Conservation (phyloP, 2,113 vertebrate species). For the Rhea pennata region DNA sequence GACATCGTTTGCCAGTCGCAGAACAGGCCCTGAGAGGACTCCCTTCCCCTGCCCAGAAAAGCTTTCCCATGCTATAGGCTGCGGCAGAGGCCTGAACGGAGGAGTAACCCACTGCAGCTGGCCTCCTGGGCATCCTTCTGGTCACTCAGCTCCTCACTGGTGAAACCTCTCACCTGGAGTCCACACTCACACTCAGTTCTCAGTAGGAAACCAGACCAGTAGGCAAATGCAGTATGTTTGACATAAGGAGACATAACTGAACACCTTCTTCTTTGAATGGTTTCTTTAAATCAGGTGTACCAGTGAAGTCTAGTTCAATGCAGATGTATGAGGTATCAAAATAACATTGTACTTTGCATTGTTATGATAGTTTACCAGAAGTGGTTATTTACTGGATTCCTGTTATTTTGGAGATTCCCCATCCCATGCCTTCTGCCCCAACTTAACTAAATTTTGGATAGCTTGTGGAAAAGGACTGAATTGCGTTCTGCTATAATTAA, state of each 20-base stretch:
- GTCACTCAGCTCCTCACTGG: neutral
- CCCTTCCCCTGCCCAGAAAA: neutral
- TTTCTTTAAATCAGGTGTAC: neutral
- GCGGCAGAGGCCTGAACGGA: fast-evolving
- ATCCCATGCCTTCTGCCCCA: neutral
- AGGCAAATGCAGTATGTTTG: neutral
- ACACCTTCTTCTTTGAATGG: neutral
- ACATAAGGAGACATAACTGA: neutral
- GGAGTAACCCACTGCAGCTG: neutral
- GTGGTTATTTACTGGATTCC: neutral
- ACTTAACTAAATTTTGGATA: neutral
- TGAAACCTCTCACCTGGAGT: neutral
- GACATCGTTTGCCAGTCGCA: neutral
- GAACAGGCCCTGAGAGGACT: neutral
- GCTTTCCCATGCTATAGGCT: neutral
- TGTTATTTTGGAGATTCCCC: neutral
- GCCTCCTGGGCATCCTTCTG: neutral
- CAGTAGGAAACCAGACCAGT: neutral
- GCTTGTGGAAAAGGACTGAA: neutral
- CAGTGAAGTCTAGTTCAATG: neutral
- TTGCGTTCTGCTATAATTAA: neutral
- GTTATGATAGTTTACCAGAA: neutral
- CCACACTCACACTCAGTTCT: neutral
- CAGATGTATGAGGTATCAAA: neutral
- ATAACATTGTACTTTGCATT: neutral